These are phyloP conservation scores for Lethocerus indicus DNA, from an alignment of 1,140 invertebrate genomes.

Conservation along the genomic window DNA sequence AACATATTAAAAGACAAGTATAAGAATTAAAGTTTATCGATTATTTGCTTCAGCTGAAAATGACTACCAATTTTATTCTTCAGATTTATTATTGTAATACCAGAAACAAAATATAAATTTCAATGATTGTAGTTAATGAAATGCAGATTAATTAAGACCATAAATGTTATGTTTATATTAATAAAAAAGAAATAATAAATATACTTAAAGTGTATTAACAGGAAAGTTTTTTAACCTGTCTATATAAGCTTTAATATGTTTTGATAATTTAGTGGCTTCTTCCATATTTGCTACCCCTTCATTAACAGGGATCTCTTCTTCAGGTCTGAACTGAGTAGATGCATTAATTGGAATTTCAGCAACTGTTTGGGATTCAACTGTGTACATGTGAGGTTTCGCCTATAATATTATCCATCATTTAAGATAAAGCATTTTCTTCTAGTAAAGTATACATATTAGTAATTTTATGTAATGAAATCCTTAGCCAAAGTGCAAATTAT, in stretches of 20 bases:
- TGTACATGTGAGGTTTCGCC: conserved; percentile 10
- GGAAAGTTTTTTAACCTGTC: conserved; percentile 1
- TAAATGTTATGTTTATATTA: background rate
- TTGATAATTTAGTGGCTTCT: background rate
- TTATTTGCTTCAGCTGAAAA: background rate
- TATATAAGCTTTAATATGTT: too few species aligned
- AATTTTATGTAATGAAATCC: background rate
- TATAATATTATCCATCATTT: background rate
- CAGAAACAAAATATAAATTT: background rate
- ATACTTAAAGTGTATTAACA: background rate
- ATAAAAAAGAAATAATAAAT: background rate
- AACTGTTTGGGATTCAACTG: conserved; percentile 37
- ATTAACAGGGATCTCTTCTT: conserved; percentile 15
- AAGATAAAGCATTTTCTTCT: background rate
- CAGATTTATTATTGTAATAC: background rate
- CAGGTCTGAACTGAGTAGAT: conserved; percentile 40
- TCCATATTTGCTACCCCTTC: background rate
- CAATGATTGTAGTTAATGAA: background rate
- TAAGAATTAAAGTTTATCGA: background rate
- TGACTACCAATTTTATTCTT: background rate
- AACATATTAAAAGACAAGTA: conserved; percentile 3
- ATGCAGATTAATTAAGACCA: background rate
- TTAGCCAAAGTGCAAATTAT: background rate
- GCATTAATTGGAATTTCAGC: conserved; percentile 41
- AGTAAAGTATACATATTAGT: background rate